phyloP scores from a whole-genome alignment of 2,888 invertebrate genomes.

The Ariolimax columbianus region DNA sequence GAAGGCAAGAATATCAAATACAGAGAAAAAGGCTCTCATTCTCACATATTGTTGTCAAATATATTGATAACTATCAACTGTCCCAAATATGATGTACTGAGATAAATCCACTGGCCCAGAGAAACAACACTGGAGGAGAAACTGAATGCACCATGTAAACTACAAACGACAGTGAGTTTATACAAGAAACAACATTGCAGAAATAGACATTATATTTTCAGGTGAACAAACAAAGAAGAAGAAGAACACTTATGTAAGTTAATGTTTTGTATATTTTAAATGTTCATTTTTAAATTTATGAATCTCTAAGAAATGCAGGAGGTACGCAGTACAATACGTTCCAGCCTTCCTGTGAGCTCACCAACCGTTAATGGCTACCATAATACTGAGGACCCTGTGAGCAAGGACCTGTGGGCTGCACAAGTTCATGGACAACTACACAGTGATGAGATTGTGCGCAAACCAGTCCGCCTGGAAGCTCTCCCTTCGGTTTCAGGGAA shows the following conservation, averaged over 20 bases:
- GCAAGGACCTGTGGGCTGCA: conserved; percentile 72
- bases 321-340: conserved; percentile 59
- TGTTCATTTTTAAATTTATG: conserved; percentile 8
- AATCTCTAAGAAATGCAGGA: conserved; percentile 64
- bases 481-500: conserved; percentile 72
- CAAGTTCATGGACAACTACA: conserved; percentile 73
- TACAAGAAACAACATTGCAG: too few species aligned
- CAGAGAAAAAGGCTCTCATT: too few species aligned
- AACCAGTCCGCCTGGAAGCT: conserved; percentile 80
- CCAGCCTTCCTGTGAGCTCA: neutral
- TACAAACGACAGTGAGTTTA: too few species aligned
- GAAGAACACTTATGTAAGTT: neutral
- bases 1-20: too few species aligned
- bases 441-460: conserved; percentile 70
- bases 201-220: too few species aligned
- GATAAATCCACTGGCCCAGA: too few species aligned
- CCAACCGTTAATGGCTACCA: conserved; percentile 54
- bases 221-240: too few species aligned
- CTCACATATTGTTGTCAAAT: too few species aligned
- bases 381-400: conserved; percentile 70
- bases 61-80: too few species aligned
- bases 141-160: too few species aligned
- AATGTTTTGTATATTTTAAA: conserved; percentile 1
- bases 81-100: too few species aligned
- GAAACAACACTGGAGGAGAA: too few species aligned